Evolutionary conservation across 2,888 invertebrate species (phyloP).

Genomic region (Conus canariensis): DNA sequence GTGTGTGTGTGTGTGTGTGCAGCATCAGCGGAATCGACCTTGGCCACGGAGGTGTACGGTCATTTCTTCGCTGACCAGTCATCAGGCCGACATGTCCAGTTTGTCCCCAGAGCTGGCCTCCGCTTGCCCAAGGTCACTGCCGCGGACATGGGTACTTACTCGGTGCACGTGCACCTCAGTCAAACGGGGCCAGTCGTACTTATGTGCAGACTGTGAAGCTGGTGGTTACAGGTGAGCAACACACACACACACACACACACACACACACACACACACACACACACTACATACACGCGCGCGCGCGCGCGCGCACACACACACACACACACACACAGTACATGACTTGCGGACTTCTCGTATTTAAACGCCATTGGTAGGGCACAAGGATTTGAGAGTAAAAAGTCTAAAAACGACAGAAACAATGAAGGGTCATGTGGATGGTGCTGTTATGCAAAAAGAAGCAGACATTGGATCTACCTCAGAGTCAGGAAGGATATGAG

Average conservation of each 20-base stretch:
- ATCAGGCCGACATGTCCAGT: not conserved
- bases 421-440: no score
- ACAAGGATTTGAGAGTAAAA: no score
- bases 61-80: not conserved
- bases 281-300: not conserved
- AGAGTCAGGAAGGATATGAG: no score
- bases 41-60: not conserved
- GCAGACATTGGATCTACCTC: no score
- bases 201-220: not conserved
- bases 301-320: not conserved
- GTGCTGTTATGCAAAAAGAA: no score
- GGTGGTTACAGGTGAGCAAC: not conserved
- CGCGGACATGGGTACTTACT: not conserved
- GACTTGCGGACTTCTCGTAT: no score
- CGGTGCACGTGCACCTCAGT: constrained; percentile 14
- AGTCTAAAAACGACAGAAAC: no score
- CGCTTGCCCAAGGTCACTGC: not conserved
- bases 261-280: constrained; percentile 1
- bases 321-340: not conserved
- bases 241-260: no score
- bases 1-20: not conserved
- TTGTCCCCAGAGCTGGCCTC: not conserved
- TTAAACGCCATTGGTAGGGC: no score
- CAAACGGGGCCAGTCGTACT: not conserved
- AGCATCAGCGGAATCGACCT: not conserved